Percentiles rank a stretch among this genome's conserved stretches.
Evolutionary conservation across 2,888 invertebrate genomes (phyloP).

Genomic region (Hirtodrosophila histrioides): DNA sequence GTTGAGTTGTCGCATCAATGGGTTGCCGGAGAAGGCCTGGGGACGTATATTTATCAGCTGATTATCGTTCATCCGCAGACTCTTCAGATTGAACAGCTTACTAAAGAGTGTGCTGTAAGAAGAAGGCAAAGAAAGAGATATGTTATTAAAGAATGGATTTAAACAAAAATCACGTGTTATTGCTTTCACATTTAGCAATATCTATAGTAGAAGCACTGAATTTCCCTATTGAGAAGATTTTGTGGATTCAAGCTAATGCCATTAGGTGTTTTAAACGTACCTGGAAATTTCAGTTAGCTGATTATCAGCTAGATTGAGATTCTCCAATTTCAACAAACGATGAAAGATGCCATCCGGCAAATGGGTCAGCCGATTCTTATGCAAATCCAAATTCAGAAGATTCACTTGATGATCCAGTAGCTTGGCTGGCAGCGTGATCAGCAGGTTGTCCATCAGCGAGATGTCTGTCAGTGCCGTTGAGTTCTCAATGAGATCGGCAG

Average conservation of each 20-base stretch:
- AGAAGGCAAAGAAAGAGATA: not conserved
- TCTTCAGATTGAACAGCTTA: conserved; percentile 83
- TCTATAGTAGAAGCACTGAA: no score
- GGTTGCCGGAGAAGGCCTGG: conserved; percentile 28
- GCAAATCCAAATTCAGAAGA: conserved; percentile 87
- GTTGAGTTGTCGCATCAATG: conserved; percentile 22
- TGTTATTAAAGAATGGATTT: not conserved
- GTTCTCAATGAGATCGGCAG: conserved; percentile 87
- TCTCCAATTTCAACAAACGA: conserved; percentile 86
- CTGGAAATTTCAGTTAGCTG: conserved; percentile 86
- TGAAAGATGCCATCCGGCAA: conserved; percentile 87
- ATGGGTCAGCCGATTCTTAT: conserved; percentile 87
- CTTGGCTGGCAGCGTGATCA: conserved; percentile 86
- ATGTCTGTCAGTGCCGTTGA: conserved; percentile 87
- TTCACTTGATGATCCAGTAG: conserved; percentile 88
- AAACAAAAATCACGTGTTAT: no score
- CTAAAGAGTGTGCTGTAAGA: conserved; percentile 83
- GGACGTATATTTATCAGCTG: conserved; percentile 23
- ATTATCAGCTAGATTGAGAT: conserved; percentile 88
- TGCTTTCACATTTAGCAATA: no score
- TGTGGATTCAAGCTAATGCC: not conserved
- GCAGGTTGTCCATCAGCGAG: conserved; percentile 87
- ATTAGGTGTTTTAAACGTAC: conserved; percentile 33
- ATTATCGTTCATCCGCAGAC: conserved; percentile 84
- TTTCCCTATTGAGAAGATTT: no score